Percentiles rank a stretch among this genome's conserved stretches.
phyloP scores from a whole-genome alignment of 2,113 vertebrate species.

The Crotophaga sulcirostris region DNA sequence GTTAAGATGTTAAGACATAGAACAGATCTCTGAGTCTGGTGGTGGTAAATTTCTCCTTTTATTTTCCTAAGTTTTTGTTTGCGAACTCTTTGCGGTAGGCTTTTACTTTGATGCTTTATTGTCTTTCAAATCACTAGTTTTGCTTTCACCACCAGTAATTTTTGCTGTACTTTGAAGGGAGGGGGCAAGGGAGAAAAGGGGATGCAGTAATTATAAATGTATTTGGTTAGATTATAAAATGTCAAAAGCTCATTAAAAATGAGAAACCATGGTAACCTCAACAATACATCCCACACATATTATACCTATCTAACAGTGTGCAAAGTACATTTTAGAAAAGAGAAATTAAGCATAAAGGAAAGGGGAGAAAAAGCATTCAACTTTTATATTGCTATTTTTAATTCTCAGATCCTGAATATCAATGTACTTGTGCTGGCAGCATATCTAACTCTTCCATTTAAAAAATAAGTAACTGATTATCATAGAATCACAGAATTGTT shows the following conservation, averaged over 20 bases:
- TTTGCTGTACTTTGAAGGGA: constrained; percentile 19
- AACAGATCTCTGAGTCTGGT: not conserved
- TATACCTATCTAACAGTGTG: constrained; percentile 62
- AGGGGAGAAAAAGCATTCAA: not conserved
- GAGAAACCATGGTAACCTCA: constrained; percentile 74
- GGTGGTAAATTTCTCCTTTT: not conserved
- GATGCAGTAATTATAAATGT: constrained; percentile 65
- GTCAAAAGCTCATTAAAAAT: constrained; percentile 71
- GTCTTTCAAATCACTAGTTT: constrained; percentile 35
- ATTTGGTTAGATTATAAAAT: constrained; percentile 60
- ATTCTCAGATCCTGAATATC: not conserved
- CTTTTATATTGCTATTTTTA: constrained; percentile 43
- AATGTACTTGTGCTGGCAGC: not conserved
- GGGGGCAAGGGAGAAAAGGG: not conserved
- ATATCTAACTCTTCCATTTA: not conserved
- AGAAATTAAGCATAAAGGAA: constrained; percentile 53
- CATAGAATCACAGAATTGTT: no score
- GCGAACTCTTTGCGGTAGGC: constrained; percentile 1
- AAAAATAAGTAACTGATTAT: not conserved
- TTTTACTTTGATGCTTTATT: constrained; percentile 7
- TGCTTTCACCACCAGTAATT: constrained; percentile 16
- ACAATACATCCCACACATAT: constrained; percentile 66
- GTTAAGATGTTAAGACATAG: not conserved
- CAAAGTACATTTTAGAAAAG: constrained; percentile 49
- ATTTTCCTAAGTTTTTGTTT: not conserved